A percentile compares a stretch with the other conserved stretches of the same genome.
phyloP scores from a whole-genome alignment of 1,140 invertebrate species.

The Chironomus striatipennis region DNA sequence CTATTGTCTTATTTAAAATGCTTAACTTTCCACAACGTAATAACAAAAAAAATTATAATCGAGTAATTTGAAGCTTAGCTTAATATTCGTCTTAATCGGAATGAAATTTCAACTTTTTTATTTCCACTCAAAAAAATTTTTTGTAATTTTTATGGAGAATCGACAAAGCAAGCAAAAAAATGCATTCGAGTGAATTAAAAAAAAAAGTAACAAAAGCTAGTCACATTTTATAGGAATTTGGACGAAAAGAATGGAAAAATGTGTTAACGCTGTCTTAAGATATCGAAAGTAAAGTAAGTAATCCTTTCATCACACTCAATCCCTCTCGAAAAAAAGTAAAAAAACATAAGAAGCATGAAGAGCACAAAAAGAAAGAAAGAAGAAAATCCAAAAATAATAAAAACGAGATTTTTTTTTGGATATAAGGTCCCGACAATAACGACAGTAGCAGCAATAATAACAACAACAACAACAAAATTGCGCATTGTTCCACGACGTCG shows the following conservation, averaged over 20 bases:
- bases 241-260: constrained; percentile 14
- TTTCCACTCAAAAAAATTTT: no score
- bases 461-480: constrained; percentile 17
- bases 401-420: background rate
- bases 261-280: constrained; percentile 17
- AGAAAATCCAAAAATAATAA: background rate
- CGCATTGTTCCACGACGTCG: background rate
- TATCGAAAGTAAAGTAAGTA: constrained; percentile 6
- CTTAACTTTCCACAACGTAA: background rate
- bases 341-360: background rate
- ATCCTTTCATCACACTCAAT: constrained; percentile 12
- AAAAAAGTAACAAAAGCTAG: constrained; percentile 9
- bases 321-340: background rate
- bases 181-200: background rate
- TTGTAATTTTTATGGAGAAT: background rate
- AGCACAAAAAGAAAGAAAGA: constrained; percentile 1
- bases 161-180: background rate
- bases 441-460: background rate
- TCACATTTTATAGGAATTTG: constrained; percentile 19
- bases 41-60: background rate
- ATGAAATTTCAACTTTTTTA: no score
- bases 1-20: constrained; percentile 1
- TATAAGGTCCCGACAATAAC: constrained; percentile 5
- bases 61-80: background rate
- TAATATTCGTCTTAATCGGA: background rate